Evolutionary conservation across 2,888 invertebrate species (phyloP).

Genomic region (Cheilosia grossa): DNA sequence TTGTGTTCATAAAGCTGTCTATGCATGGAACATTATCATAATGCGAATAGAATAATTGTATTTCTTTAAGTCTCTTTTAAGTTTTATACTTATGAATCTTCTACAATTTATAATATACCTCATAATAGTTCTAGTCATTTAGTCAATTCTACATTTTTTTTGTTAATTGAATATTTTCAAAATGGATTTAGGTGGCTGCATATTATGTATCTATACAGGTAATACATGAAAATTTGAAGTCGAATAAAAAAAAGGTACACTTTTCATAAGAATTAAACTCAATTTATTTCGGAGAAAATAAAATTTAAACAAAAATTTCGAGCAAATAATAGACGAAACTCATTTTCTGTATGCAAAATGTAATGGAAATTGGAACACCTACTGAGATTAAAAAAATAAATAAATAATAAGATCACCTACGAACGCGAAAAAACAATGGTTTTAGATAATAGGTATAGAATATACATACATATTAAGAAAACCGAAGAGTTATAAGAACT

Average conservation of each 20-base stretch:
- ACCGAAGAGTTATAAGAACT: neutral
- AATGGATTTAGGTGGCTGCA: too few species aligned
- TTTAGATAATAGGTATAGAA: neutral
- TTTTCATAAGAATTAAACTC: too few species aligned
- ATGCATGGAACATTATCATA: conserved; percentile 72
- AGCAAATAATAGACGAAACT: neutral
- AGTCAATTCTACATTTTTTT: too few species aligned
- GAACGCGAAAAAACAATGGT: neutral
- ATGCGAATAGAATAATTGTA: conserved; percentile 36
- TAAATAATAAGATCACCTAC: too few species aligned
- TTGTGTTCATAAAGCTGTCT: conserved; percentile 76
- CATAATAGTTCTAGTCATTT: conserved; percentile 39
- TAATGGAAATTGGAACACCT: neutral
- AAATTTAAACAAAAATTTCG: neutral
- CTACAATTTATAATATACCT: conserved; percentile 19
- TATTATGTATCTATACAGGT: neutral
- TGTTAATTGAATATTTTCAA: neutral
- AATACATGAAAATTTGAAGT: neutral
- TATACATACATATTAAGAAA: neutral
- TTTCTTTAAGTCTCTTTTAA: conserved; percentile 38
- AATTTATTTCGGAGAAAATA: too few species aligned
- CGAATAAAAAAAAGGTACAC: too few species aligned
- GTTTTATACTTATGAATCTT: conserved; percentile 23
- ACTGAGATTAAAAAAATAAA: neutral
- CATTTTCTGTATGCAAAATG: too few species aligned